phyloP scores from a whole-genome alignment of 2,888 invertebrate genomes.

The Oxystoma pomonae region DNA sequence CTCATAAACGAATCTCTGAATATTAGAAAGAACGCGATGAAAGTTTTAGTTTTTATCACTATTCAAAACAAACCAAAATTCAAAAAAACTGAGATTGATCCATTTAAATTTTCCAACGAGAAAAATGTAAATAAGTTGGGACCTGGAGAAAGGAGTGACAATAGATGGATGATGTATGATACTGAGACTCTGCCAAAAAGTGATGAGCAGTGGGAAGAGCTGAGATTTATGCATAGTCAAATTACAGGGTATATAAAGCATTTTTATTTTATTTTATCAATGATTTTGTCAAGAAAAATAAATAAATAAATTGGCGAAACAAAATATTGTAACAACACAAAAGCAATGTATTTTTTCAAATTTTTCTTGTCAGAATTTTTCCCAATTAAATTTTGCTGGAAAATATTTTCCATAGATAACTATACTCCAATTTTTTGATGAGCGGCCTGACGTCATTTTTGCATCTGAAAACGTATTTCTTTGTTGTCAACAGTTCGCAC shows the following conservation, averaged over 20 bases:
- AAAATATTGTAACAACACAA: no score
- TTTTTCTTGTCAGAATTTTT: no score
- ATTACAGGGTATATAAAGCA: slow-evolving; percentile 49
- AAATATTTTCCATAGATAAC: no score
- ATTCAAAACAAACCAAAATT: slow-evolving; percentile 69
- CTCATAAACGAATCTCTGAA: slow-evolving; percentile 74
- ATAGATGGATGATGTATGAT: slow-evolving; percentile 72
- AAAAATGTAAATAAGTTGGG: slow-evolving; percentile 21
- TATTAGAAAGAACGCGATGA: slow-evolving; percentile 69
- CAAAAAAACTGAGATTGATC: slow-evolving; percentile 57
- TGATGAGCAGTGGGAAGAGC: slow-evolving; percentile 70
- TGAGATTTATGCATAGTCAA: slow-evolving; percentile 58
- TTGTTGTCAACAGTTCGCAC: no score
- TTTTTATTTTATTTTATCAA: no score
- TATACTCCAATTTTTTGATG: no score
- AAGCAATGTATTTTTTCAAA: no score
- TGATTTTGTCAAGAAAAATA: no score
- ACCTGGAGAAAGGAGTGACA: slow-evolving; percentile 63
- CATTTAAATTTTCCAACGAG: slow-evolving; percentile 40
- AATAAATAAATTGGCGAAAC: no score
- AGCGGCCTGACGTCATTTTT: no score
- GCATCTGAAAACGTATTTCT: no score
- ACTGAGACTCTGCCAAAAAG: slow-evolving; percentile 56
- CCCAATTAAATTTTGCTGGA: no score
- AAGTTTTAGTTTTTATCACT: slow-evolving; percentile 59